phyloP scores from a whole-genome alignment of 1,140 invertebrate species.

The Asobara japonica region DNA sequence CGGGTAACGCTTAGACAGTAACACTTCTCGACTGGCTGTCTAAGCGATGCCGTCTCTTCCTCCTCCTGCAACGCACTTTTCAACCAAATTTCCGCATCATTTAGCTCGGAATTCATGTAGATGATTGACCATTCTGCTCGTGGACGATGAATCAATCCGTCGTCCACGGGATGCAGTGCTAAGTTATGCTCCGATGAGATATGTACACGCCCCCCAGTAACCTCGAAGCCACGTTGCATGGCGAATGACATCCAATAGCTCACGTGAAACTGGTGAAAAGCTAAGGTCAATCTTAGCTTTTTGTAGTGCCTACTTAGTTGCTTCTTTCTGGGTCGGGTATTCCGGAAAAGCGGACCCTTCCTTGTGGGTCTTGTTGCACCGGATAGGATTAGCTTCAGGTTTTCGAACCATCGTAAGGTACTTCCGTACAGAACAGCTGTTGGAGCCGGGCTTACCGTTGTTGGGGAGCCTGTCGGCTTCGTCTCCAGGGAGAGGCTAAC shows the following conservation, averaged over 20 bases:
- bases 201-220: slow-evolving; percentile 88
- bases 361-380: slow-evolving; percentile 94
- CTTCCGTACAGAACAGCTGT: slow-evolving; percentile 89
- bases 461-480: slow-evolving; percentile 71
- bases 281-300: slow-evolving; percentile 85
- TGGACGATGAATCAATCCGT: slow-evolving; percentile 87
- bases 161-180: slow-evolving; percentile 78
- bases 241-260: slow-evolving; percentile 99
- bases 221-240: slow-evolving; percentile 92
- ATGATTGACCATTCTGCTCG: slow-evolving; percentile 90
- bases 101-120: slow-evolving; percentile 93
- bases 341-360: slow-evolving; percentile 88
- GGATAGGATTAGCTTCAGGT: slow-evolving; percentile 94
- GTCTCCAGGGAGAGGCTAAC: slow-evolving; percentile 91
- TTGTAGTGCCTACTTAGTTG: slow-evolving; percentile 95
- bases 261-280: slow-evolving; percentile 90
- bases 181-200: slow-evolving; percentile 87
- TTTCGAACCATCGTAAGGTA: slow-evolving; percentile 94
- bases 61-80: slow-evolving; percentile 81
- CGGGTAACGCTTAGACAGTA: slow-evolving; percentile 90
- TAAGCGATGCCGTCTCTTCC: slow-evolving; percentile 67
- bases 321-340: slow-evolving; percentile 83
- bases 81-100: slow-evolving; percentile 90
- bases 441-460: slow-evolving; percentile 74
- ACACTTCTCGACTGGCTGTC: slow-evolving; percentile 83